These are phyloP conservation scores for Corythoichthys haematopterus DNA, from an alignment of 2,113 vertebrate species.

Conservation along the genomic window DNA sequence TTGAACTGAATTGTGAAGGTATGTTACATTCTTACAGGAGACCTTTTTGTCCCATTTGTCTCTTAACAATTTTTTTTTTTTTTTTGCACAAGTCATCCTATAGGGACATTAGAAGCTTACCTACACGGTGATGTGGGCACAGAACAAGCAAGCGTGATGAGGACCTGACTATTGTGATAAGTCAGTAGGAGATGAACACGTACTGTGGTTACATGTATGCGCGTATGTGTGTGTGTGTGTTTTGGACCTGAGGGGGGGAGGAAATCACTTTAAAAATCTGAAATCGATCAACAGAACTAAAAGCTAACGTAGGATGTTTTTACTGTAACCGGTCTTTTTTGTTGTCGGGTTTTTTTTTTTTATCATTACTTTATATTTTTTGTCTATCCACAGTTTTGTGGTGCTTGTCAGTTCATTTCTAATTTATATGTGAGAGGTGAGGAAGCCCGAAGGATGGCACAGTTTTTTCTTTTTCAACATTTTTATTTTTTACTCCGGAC, in stretches of 20 bases:
- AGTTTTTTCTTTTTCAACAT: slow-evolving; percentile 12
- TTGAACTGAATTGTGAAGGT: slow-evolving; percentile 46
- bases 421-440: slow-evolving; percentile 41
- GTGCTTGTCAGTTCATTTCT: slow-evolving; percentile 50
- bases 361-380: slow-evolving; percentile 6
- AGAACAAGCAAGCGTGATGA: slow-evolving; percentile 37
- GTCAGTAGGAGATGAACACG: slow-evolving; percentile 6
- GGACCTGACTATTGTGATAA: slow-evolving; percentile 58
- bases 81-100: slow-evolving; percentile 3
- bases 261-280: slow-evolving; percentile 27
- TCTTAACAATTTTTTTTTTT: neutral
- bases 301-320: slow-evolving; percentile 39
- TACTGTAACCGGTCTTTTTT: slow-evolving; percentile 23
- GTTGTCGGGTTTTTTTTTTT: slow-evolving; percentile 13
- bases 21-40: slow-evolving; percentile 35
- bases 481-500: slow-evolving; percentile 50
- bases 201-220: slow-evolving; percentile 15
- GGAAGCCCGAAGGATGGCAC: slow-evolving; percentile 12
- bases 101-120: slow-evolving; percentile 1
- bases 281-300: slow-evolving; percentile 21
- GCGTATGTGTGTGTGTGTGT: slow-evolving; percentile 8
- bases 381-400: slow-evolving; percentile 41
- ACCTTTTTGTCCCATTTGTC: slow-evolving; percentile 29
- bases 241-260: slow-evolving; percentile 28
- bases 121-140: neutral